These are phyloP conservation scores for Myopa testacea DNA, from an alignment of 2,888 invertebrate species.

Conservation along the genomic window DNA sequence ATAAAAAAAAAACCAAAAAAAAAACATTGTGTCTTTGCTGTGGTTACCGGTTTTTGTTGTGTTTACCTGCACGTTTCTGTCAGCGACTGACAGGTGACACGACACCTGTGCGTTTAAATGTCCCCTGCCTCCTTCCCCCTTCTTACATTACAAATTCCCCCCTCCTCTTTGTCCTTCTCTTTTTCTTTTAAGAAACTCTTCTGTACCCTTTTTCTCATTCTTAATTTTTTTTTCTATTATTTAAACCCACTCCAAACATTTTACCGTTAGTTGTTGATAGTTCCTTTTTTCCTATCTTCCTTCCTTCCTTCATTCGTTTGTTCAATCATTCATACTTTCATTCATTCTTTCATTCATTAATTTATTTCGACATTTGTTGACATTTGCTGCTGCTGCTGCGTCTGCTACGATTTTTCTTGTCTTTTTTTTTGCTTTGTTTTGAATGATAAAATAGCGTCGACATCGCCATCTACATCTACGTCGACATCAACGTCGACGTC, in stretches of 20 bases:
- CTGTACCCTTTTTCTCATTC: not conserved
- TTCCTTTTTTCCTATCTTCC: not conserved
- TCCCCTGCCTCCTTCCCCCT: not conserved
- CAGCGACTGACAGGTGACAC: conserved; percentile 30
- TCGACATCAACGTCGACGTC: no score
- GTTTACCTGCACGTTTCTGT: conserved; percentile 11
- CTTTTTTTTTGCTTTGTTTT: not conserved
- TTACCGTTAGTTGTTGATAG: not conserved
- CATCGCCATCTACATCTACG: not conserved
- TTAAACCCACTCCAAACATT: not conserved
- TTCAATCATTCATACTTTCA: no score
- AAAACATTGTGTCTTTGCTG: no score
- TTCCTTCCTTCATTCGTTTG: not conserved
- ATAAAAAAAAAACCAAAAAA: no score
- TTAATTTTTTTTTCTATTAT: not conserved
- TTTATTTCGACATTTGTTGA: conserved; percentile 3
- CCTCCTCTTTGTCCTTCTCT: not conserved
- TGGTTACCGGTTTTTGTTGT: not conserved
- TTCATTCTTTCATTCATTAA: not conserved
- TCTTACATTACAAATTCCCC: not conserved
- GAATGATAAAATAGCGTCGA: not conserved
- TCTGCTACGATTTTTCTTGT: not conserved
- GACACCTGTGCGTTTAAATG: conserved; percentile 16
- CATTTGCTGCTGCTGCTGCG: conserved; percentile 1
- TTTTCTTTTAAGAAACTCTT: no score